These are phyloP conservation scores for Xiphophorus birchmanni DNA, from an alignment of 2,797 vertebrate genomes.

Conservation along the genomic window DNA sequence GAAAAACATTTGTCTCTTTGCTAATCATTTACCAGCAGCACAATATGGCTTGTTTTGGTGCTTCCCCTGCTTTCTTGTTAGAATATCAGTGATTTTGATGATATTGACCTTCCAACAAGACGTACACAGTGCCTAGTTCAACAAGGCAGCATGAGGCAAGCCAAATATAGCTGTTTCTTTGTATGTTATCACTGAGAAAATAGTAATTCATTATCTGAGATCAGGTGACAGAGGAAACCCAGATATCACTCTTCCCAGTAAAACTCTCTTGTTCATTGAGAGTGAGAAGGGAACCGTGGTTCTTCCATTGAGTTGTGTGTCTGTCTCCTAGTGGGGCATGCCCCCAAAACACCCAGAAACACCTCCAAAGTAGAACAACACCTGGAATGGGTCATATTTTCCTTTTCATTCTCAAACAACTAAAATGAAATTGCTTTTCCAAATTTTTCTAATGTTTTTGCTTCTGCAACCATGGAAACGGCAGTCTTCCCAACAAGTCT, in stretches of 20 bases:
- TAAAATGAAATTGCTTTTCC: background rate
- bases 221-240: background rate
- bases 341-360: background rate
- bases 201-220: background rate
- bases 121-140: background rate
- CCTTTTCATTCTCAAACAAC: background rate
- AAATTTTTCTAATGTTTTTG: background rate
- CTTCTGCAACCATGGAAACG: background rate
- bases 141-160: constrained; percentile 9
- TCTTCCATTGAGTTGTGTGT: background rate
- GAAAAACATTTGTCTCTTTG: constrained; percentile 37
- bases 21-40: constrained; percentile 65
- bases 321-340: background rate
- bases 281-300: background rate
- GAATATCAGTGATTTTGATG: constrained; percentile 2
- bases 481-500: background rate
- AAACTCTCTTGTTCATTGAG: background rate
- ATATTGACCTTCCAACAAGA: background rate
- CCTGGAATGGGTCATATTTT: background rate
- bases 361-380: background rate
- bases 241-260: background rate
- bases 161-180: constrained; percentile 16
- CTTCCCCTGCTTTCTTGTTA: constrained; percentile 10
- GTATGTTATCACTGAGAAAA: constrained; percentile 3
- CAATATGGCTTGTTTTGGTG: constrained; percentile 31